Evolutionary conservation across 2,797 vertebrate species (phyloP).

Genomic region (Acipenser oxyrinchus): DNA sequence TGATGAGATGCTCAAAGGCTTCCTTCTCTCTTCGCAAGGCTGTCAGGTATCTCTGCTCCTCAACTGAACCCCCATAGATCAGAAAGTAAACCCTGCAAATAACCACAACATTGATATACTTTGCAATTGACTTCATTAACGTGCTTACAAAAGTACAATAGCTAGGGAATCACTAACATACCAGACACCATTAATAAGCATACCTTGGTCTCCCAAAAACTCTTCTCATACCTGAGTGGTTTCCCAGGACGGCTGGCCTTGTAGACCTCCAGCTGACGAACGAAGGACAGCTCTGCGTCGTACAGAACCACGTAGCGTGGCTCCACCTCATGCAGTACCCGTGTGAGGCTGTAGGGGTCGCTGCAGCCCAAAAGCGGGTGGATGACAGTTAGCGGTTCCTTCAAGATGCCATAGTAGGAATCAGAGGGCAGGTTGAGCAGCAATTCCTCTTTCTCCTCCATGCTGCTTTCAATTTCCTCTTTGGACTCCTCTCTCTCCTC

Average conservation of each 20-base stretch:
- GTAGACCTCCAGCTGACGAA: conserved; percentile 88
- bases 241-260: conserved; percentile 81
- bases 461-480: conserved; percentile 28
- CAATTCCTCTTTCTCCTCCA: conserved; percentile 46
- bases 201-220: neutral
- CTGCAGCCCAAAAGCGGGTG: conserved; percentile 82
- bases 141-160: too few relatives aligned
- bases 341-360: conserved; percentile 83
- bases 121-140: neutral
- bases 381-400: conserved; percentile 80
- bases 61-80: conserved; percentile 88
- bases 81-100: conserved; percentile 85
- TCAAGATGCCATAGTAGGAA: conserved; percentile 78
- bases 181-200: neutral
- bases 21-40: conserved; percentile 85
- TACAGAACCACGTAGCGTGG: conserved; percentile 86
- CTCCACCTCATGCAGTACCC: conserved; percentile 82
- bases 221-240: conserved; percentile 64
- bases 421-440: conserved; percentile 71
- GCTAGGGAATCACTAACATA: too few relatives aligned
- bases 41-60: conserved; percentile 93
- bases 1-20: conserved; percentile 91
- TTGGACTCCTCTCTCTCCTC: conserved; percentile 28
- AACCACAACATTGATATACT: neutral
- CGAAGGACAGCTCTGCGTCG: conserved; percentile 83